phyloP scores from a whole-genome alignment of 2,113 vertebrate species.

The Alectura lathami region DNA sequence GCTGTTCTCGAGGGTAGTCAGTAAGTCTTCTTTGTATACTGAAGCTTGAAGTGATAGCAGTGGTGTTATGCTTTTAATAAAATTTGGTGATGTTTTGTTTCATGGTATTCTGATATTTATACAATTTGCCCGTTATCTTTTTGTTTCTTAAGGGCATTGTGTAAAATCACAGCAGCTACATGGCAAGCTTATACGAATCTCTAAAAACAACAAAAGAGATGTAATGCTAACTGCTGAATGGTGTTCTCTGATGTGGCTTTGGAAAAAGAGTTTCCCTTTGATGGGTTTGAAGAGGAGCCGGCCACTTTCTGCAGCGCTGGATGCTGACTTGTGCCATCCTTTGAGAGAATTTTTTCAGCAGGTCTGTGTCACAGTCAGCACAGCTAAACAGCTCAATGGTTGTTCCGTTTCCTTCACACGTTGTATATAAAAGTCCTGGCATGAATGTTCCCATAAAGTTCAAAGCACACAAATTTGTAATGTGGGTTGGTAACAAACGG shows the following conservation, averaged over 20 bases:
- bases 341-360: slow-evolving; percentile 29
- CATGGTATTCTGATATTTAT: slow-evolving; percentile 16
- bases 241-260: slow-evolving; percentile 36
- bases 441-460: slow-evolving; percentile 59
- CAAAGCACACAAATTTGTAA: slow-evolving; percentile 62
- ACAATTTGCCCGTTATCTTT: slow-evolving; percentile 36
- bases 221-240: slow-evolving; percentile 40
- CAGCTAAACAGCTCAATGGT: slow-evolving; percentile 58
- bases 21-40: background rate
- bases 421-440: slow-evolving; percentile 51
- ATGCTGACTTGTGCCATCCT: slow-evolving; percentile 38
- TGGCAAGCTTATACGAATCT: slow-evolving; percentile 31
- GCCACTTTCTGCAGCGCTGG: slow-evolving; percentile 27
- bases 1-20: background rate
- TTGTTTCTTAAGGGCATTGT: slow-evolving; percentile 57
- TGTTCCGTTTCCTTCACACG: slow-evolving; percentile 58
- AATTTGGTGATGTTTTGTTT: slow-evolving; percentile 23
- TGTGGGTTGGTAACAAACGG: slow-evolving; percentile 53
- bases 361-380: slow-evolving; percentile 35
- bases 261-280: slow-evolving; percentile 42
- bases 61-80: slow-evolving; percentile 21
- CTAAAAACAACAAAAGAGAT: slow-evolving; percentile 51
- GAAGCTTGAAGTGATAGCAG: slow-evolving; percentile 12
- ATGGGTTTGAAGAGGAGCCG: slow-evolving; percentile 31
- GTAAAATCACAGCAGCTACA: slow-evolving; percentile 47